phyloP scores from a whole-genome alignment of 2,888 invertebrate genomes.

The Pyrocoelia pectoralis region DNA sequence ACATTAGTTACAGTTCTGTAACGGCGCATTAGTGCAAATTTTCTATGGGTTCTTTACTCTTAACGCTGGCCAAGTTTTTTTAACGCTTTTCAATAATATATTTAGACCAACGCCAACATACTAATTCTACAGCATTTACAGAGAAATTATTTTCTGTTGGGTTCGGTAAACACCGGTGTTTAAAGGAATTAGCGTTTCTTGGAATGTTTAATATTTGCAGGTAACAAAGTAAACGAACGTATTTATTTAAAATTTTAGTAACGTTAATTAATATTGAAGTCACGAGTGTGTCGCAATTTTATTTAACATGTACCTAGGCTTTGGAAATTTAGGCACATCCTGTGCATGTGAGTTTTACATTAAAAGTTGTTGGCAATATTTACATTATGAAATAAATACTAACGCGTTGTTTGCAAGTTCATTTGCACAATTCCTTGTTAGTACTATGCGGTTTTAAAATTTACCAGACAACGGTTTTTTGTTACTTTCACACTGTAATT shows the following conservation, averaged over 20 bases:
- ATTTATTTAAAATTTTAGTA: neutral
- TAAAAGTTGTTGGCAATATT: neutral
- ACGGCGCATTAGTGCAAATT: neutral
- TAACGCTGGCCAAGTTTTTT: neutral
- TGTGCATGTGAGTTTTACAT: neutral
- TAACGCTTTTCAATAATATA: neutral
- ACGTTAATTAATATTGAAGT: neutral
- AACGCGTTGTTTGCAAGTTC: neutral
- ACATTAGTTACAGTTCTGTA: conserved; percentile 1
- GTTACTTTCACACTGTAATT: too few species aligned
- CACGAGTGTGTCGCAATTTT: neutral
- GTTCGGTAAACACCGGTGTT: neutral
- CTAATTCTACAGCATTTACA: neutral
- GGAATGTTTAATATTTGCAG: neutral
- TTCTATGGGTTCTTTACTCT: conserved; percentile 4
- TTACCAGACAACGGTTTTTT: too few species aligned
- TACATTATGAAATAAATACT: neutral
- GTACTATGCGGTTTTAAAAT: too few species aligned
- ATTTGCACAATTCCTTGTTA: too few species aligned
- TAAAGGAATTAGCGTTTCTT: conserved; percentile 1
- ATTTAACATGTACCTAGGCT: neutral
- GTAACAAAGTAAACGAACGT: neutral
- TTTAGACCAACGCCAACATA: neutral
- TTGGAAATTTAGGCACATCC: neutral
- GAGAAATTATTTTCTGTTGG: neutral